A percentile compares a stretch with the other conserved stretches of the same genome.
Evolutionary conservation across 2,888 invertebrate species (phyloP).

Genomic region (Sinohyriopsis cumingii): DNA sequence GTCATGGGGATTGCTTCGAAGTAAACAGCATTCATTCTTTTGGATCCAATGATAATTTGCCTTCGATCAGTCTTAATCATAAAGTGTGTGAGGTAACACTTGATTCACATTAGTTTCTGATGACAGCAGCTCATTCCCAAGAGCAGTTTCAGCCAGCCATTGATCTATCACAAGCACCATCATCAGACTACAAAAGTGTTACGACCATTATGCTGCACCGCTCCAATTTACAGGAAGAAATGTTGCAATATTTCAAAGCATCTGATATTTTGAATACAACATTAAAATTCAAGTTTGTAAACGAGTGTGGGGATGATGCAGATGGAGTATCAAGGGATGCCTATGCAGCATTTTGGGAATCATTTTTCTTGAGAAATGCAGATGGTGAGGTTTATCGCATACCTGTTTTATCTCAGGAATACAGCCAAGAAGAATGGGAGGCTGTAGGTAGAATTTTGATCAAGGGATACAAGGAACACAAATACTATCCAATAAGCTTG

Average conservation of each 20-base stretch:
- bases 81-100: too few species aligned
- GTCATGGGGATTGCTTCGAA: too few species aligned
- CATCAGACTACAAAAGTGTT: too few species aligned
- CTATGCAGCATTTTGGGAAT: slow-evolving; percentile 17
- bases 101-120: too few species aligned
- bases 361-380: slow-evolving; percentile 10
- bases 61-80: too few species aligned
- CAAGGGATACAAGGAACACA: slow-evolving; percentile 19
- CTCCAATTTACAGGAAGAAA: too few species aligned
- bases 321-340: slow-evolving; percentile 16
- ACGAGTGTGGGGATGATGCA: slow-evolving; percentile 16
- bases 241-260: slow-evolving; percentile 7
- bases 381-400: slow-evolving; percentile 19
- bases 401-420: slow-evolving; percentile 8
- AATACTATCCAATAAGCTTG: slow-evolving; percentile 11
- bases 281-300: slow-evolving; percentile 11
- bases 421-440: slow-evolving; percentile 20
- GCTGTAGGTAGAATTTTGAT: slow-evolving; percentile 20
- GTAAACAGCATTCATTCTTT: too few species aligned
- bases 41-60: too few species aligned
- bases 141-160: too few species aligned
- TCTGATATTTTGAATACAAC: slow-evolving; percentile 1
- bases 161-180: too few species aligned
- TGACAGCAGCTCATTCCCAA: too few species aligned
- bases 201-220: too few species aligned